These are phyloP conservation scores for Oncorhynchus kisutch DNA, from an alignment of 2,113 vertebrate genomes.

Conservation along the genomic window DNA sequence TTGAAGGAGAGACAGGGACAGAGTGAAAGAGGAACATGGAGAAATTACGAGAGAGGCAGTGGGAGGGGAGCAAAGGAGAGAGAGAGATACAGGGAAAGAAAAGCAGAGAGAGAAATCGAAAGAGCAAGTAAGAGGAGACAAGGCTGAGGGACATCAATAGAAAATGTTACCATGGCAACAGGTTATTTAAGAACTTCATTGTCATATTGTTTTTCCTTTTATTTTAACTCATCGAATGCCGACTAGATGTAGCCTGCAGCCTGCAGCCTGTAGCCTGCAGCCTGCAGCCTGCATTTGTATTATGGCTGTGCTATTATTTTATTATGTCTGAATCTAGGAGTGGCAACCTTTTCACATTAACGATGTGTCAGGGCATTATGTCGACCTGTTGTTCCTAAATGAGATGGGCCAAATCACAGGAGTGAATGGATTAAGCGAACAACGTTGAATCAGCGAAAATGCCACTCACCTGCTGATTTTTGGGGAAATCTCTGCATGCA, in stretches of 20 bases:
- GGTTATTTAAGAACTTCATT: constrained; percentile 63
- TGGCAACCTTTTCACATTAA: constrained; percentile 38
- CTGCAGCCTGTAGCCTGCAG: not conserved
- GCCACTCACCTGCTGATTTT: constrained; percentile 32
- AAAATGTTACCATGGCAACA: constrained; percentile 70
- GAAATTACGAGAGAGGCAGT: too few species aligned
- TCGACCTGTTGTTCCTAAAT: constrained; percentile 41
- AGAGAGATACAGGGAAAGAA: not conserved
- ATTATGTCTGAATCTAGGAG: constrained; percentile 36
- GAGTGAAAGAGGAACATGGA: not conserved
- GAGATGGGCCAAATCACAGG: constrained; percentile 24
- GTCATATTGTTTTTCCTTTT: constrained; percentile 37
- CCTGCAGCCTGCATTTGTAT: not conserved
- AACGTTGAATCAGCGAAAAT: constrained; percentile 53
- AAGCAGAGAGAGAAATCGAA: not conserved
- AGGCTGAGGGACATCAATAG: constrained; percentile 65
- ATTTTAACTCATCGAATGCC: not conserved
- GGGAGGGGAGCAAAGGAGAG: too few species aligned
- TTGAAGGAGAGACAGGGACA: constrained; percentile 18
- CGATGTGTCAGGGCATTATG: constrained; percentile 38
- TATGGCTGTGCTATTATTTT: constrained; percentile 13
- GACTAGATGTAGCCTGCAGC: not conserved
- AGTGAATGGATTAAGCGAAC: constrained; percentile 45
- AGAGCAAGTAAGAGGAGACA: constrained; percentile 11
- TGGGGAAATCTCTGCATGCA: constrained; percentile 20